phyloP scores from a whole-genome alignment of 2,113 vertebrate genomes.

The Vidua chalybeata region DNA sequence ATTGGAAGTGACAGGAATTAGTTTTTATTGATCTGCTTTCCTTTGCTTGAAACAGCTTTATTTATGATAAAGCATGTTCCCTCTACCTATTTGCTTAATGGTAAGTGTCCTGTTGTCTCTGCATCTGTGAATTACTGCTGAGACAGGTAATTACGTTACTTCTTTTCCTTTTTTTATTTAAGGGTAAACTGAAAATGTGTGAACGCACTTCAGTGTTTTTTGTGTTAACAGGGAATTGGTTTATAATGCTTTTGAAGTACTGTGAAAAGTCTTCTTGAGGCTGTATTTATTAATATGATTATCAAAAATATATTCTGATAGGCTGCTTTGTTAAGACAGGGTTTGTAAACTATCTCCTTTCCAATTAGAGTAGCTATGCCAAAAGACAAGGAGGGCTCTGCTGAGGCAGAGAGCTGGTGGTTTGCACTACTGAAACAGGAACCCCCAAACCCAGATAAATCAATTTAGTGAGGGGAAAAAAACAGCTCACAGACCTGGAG shows the following conservation, averaged over 20 bases:
- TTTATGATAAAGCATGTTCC: conserved; percentile 50
- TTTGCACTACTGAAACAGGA: background rate
- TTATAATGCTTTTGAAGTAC: background rate
- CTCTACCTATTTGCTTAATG: background rate
- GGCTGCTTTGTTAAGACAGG: background rate
- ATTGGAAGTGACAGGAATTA: conserved; percentile 54
- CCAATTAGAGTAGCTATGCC: background rate
- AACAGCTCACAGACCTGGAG: background rate
- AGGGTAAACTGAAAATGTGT: background rate
- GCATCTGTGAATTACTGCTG: background rate
- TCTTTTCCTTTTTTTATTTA: background rate
- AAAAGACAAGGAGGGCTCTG: background rate
- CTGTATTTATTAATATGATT: background rate
- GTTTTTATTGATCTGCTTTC: conserved; percentile 59
- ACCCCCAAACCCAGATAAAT: background rate
- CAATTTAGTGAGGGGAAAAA: background rate
- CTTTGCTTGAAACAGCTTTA: conserved; percentile 58
- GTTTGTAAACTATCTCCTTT: background rate
- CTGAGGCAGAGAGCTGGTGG: background rate
- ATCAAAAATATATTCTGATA: background rate
- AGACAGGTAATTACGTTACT: background rate
- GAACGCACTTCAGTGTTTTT: background rate
- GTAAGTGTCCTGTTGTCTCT: conserved; percentile 6
- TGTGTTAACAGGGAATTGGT: background rate
- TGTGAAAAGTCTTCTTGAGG: background rate